phyloP scores from a whole-genome alignment of 2,888 invertebrate species.

The Pristionchus arcanus region DNA sequence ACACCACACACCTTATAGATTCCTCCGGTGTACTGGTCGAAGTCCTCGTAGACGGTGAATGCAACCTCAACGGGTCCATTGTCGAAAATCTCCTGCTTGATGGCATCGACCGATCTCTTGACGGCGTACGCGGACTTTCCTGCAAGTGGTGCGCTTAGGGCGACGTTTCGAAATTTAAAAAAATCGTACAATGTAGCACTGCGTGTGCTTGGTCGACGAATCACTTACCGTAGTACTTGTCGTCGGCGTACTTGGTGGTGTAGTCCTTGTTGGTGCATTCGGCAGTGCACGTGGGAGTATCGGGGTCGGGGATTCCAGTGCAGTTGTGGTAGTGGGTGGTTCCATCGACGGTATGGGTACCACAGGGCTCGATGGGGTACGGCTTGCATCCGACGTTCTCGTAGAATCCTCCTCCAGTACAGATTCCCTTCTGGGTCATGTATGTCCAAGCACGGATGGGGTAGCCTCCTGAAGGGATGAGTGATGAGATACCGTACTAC shows the following conservation, averaged over 20 bases:
- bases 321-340: constrained; percentile 82
- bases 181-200: background rate
- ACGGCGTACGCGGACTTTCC: constrained; percentile 74
- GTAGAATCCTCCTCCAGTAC: constrained; percentile 87
- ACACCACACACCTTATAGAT: constrained; percentile 80
- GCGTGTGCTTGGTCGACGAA: constrained; percentile 25
- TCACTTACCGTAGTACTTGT: constrained; percentile 85
- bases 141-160: constrained; percentile 55
- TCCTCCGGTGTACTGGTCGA: constrained; percentile 67
- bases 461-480: constrained; percentile 85
- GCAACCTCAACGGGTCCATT: constrained; percentile 71
- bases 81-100: constrained; percentile 84
- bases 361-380: constrained; percentile 89
- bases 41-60: constrained; percentile 71
- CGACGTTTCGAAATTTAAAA: background rate
- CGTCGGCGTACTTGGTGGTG: constrained; percentile 85
- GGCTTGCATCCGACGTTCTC: constrained; percentile 87
- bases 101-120: constrained; percentile 68
- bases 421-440: constrained; percentile 89
- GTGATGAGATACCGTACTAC: background rate
- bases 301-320: constrained; percentile 81
- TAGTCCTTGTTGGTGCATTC: constrained; percentile 85
- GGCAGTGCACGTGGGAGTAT: constrained; percentile 88
- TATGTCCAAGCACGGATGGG: constrained; percentile 90
- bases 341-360: constrained; percentile 87